phyloP scores from a whole-genome alignment of 2,113 vertebrate species.

The Proteles cristata region DNA sequence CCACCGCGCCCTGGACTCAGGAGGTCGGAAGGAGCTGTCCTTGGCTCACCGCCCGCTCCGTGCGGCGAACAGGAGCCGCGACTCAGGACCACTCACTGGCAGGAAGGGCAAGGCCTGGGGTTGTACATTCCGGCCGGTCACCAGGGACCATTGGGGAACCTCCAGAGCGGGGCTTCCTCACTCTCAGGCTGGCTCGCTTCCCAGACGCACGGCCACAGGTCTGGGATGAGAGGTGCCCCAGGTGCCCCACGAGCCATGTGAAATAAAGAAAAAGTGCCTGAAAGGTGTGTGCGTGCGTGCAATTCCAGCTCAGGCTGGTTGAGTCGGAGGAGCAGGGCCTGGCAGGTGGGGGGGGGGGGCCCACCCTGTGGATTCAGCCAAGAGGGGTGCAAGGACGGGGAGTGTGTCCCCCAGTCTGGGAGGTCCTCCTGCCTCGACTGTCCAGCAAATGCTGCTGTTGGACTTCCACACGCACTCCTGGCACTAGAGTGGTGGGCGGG shows the following conservation, averaged over 20 bases:
- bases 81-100: not conserved
- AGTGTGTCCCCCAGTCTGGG: no score
- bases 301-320: not conserved
- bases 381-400: not conserved
- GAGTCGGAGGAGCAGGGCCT: not conserved
- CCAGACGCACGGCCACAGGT: not conserved
- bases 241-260: not conserved
- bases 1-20: not conserved
- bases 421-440: not conserved
- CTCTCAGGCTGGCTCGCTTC: not conserved
- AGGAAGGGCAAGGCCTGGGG: not conserved
- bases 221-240: not conserved
- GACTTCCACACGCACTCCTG: not conserved
- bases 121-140: not conserved
- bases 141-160: not conserved
- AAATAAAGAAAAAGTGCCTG: slow-evolving; percentile 68
- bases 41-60: not conserved
- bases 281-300: fast-evolving
- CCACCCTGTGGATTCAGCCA: not conserved
- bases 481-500: not conserved
- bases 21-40: not conserved
- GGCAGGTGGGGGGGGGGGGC: not conserved
- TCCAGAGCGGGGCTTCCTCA: not conserved
- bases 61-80: not conserved
- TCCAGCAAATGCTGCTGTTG: not conserved